Conservation (phyloP, 2,113 vertebrate species). For the Rhegmatorhina hoffmannsi region DNA sequence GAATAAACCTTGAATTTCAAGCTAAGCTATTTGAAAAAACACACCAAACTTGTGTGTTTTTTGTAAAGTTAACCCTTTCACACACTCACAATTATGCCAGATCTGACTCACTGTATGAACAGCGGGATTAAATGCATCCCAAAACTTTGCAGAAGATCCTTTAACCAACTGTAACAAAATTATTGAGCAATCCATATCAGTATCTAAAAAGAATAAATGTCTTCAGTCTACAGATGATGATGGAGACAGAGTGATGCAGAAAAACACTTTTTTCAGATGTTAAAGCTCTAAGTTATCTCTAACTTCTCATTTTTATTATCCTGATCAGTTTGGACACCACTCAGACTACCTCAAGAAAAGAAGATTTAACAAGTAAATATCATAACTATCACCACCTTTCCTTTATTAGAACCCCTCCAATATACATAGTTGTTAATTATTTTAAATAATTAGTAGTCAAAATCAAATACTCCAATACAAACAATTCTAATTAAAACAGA, state of each 20-base stretch:
- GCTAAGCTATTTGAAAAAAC: not conserved
- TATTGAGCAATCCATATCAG: not conserved
- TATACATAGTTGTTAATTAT: not conserved
- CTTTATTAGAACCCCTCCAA: not conserved
- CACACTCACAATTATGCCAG: not conserved
- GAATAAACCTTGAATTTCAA: not conserved
- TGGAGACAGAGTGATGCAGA: not conserved
- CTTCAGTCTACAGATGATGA: not conserved
- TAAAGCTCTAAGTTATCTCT: not conserved
- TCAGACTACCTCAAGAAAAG: not conserved
- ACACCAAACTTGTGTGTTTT: not conserved
- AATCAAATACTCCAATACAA: not conserved
- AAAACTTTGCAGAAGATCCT: not conserved
- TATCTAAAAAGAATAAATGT: not conserved
- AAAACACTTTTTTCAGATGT: not conserved
- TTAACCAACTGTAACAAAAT: not conserved
- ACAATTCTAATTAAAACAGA: not conserved
- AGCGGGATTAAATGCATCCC: not conserved
- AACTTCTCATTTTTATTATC: not conserved
- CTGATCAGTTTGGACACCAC: not conserved
- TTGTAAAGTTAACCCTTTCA: not conserved
- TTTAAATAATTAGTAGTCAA: not conserved
- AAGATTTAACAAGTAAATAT: not conserved
- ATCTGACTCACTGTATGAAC: not conserved
- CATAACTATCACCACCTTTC: not conserved